Conservation (phyloP, 2,797 vertebrate species). For the Lithobates pipiens region DNA sequence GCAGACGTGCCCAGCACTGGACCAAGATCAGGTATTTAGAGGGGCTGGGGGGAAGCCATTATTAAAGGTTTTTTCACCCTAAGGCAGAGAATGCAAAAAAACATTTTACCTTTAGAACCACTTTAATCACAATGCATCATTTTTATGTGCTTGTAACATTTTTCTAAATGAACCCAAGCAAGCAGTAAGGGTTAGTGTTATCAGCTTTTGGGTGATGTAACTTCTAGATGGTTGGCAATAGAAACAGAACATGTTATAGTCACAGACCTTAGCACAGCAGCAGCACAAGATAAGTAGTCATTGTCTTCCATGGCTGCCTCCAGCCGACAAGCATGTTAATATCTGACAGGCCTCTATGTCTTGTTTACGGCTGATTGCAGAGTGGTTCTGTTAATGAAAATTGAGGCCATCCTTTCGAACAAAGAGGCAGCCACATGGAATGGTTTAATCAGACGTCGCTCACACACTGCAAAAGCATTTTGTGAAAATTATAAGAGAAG, state of each 20-base stretch:
- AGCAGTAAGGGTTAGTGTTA: neutral
- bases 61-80: too few species aligned
- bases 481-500: constrained; percentile 29
- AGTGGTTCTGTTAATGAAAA: constrained; percentile 50
- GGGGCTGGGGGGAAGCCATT: too few species aligned
- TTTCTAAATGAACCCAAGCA: neutral
- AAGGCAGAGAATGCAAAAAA: too few species aligned
- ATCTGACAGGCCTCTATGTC: constrained; percentile 44
- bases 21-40: too few species aligned
- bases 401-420: constrained; percentile 38
- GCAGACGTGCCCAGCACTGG: too few species aligned
- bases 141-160: neutral
- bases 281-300: constrained; percentile 18
- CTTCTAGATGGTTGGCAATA: neutral
- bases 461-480: constrained; percentile 19
- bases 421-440: constrained; percentile 40
- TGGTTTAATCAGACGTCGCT: constrained; percentile 50
- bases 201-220: neutral
- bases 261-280: neutral
- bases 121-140: neutral
- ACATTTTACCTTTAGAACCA: too few species aligned
- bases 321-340: constrained; percentile 31
- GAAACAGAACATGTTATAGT: constrained; percentile 1
- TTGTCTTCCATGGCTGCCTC: constrained; percentile 33
- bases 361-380: constrained; percentile 56